Percentiles rank a stretch among this genome's conserved stretches.
Conservation (phyloP, 2,888 invertebrate genomes). For the Zygaena filipendulae region DNA sequence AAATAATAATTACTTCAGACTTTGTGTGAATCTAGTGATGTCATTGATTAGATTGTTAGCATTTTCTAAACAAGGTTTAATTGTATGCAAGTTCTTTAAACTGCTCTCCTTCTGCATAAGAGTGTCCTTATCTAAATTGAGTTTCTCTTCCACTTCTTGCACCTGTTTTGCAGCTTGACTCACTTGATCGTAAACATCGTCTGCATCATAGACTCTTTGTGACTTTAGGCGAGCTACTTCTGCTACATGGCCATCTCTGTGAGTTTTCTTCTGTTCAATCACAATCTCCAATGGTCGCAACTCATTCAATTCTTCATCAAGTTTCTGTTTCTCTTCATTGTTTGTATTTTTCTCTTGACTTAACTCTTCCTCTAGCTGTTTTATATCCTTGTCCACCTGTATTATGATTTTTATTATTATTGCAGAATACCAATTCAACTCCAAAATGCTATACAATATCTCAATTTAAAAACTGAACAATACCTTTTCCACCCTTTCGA, state of each 20-base stretch:
- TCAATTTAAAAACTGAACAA: not conserved
- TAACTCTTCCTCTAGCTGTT: constrained; percentile 39
- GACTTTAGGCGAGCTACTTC: constrained; percentile 39
- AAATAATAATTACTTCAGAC: constrained; percentile 45
- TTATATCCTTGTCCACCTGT: constrained; percentile 36
- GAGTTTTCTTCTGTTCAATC: constrained; percentile 39
- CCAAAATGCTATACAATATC: no score
- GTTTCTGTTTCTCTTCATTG: constrained; percentile 30
- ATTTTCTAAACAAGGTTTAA: constrained; percentile 41
- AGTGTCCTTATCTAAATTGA: constrained; percentile 27
- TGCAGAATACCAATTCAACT: not conserved
- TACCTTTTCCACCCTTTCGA: constrained; percentile 44
- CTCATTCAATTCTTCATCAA: constrained; percentile 34
- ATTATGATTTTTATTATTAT: constrained; percentile 1
- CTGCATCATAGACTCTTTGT: constrained; percentile 45
- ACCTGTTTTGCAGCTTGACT: constrained; percentile 37
- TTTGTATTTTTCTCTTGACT: constrained; percentile 35
- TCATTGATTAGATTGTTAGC: constrained; percentile 43
- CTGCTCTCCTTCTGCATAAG: constrained; percentile 45
- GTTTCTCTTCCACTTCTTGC: constrained; percentile 40
- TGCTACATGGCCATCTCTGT: constrained; percentile 33
- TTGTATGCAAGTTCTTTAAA: constrained; percentile 42
- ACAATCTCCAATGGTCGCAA: constrained; percentile 30
- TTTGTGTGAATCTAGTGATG: constrained; percentile 36
- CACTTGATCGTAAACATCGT: constrained; percentile 40